Conservation (phyloP, 2,113 vertebrate genomes). For the Notothenia rossii region DNA sequence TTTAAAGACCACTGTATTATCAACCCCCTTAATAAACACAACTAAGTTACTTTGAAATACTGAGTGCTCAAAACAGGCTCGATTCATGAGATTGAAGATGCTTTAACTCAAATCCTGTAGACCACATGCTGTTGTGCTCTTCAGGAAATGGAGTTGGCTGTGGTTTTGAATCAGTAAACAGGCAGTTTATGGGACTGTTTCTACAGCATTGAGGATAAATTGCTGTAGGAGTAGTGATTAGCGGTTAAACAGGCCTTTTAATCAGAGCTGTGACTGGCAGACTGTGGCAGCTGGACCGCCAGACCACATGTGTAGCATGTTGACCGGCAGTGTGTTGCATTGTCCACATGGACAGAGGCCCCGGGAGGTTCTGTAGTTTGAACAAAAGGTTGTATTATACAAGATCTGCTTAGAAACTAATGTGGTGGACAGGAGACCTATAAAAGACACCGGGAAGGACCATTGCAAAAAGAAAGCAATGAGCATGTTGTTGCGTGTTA, state of each 20-base stretch:
- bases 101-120: neutral
- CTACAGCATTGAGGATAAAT: conserved; percentile 46
- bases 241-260: conserved; percentile 46
- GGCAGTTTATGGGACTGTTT: conserved; percentile 34
- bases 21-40: neutral
- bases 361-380: conserved; percentile 40
- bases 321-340: conserved; percentile 46
- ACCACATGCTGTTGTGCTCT: conserved; percentile 1
- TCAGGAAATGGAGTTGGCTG: conserved; percentile 10
- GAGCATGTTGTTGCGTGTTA: neutral
- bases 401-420: conserved; percentile 21
- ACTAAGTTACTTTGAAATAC: neutral
- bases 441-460: neutral
- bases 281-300: conserved; percentile 56
- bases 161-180: conserved; percentile 51
- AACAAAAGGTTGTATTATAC: conserved; percentile 29
- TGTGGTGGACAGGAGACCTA: neutral
- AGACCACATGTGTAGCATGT: conserved; percentile 32
- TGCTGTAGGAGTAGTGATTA: conserved; percentile 38
- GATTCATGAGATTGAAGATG: neutral
- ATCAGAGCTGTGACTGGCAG: conserved; percentile 65
- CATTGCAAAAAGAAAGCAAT: neutral
- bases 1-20: neutral
- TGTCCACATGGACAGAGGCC: conserved; percentile 58
- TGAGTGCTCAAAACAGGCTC: neutral